These are phyloP conservation scores for Spea multiplicata DNA, from an alignment of 2,113 vertebrate species.

Conservation along the genomic window DNA sequence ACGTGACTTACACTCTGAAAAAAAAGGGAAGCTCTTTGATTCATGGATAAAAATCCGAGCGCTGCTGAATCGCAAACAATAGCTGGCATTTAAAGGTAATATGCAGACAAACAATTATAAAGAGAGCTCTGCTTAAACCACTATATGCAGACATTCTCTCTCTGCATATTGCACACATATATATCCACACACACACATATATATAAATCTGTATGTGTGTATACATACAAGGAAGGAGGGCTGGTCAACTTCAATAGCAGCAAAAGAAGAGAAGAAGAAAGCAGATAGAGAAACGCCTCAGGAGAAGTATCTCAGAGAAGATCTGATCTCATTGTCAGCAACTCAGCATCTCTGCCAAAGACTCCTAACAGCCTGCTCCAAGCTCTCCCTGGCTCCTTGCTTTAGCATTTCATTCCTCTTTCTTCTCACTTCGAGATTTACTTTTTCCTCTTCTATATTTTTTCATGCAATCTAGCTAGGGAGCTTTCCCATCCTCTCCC, in stretches of 20 bases:
- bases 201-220: slow-evolving; percentile 61
- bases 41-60: slow-evolving; percentile 90
- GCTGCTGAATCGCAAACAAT: slow-evolving; percentile 78
- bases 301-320: slow-evolving; percentile 73
- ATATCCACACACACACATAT: slow-evolving; percentile 45
- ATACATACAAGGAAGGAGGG: slow-evolving; percentile 67
- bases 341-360: slow-evolving; percentile 61
- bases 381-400: slow-evolving; percentile 58
- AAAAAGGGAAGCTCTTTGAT: slow-evolving; percentile 75
- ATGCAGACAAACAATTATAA: slow-evolving; percentile 79
- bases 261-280: slow-evolving; percentile 66
- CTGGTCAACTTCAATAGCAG: slow-evolving; percentile 68
- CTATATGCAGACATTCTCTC: slow-evolving; percentile 64
- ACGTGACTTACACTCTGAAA: slow-evolving; percentile 72
- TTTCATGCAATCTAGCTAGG: slow-evolving; percentile 16
- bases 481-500: slow-evolving; percentile 22
- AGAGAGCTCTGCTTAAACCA: slow-evolving; percentile 65
- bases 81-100: slow-evolving; percentile 78
- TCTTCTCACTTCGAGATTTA: slow-evolving; percentile 20
- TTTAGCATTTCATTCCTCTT: slow-evolving; percentile 25
- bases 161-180: slow-evolving; percentile 64
- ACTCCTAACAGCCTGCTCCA: slow-evolving; percentile 60
- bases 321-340: slow-evolving; percentile 67
- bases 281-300: slow-evolving; percentile 71
- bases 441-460: background rate